Base-by-base conservation (phyloP, 1,140 invertebrate genomes). In the Rhizoglyphus robini region DNA sequence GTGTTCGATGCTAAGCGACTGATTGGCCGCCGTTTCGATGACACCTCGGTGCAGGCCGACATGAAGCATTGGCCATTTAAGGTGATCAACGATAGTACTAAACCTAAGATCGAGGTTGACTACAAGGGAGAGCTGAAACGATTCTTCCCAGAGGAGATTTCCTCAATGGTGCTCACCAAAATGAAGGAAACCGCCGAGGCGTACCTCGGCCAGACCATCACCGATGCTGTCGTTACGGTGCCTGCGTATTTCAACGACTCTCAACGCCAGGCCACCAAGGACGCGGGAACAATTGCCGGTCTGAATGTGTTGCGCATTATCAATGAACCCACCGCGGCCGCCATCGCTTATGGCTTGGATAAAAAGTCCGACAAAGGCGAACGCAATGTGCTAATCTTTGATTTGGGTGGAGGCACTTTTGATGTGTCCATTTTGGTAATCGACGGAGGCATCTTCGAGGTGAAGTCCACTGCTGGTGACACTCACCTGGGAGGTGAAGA, bases 401-500 rank as follows among this genome's bases (percentile, higher is more conserved):
- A 97, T 81, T 81, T 97, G 70, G 94, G 94, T 69, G 94, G 94
- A 75, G 94, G 94, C 73, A 97, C 94, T 70, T 97, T 97, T 74
- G 92, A 96, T 81, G 91, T 96, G 11, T 95, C 91, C 31, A 90
- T 96, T 73, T 79, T 96, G 67, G 90, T 88, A 67, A 95, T 96
- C 76, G 90, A 93, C 75, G 90, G 94, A 76, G 92, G 92, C 72
- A 91, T 96, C 74, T 82, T 83, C 72, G 93, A 96, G 78, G 93
- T 96, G 18, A 95, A 93, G 76, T 91, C 93, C 8, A 97, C 93
- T 20, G 90, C 90, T 72, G 94, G 94, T 70, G 93, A 98, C 75
- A 98, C 95, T 68, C 93, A 97, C 76, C 82, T 98, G 76, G 95
- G 95, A 73, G 95, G 95, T 68, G 93, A 97, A 79, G 95, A 98